A percentile compares a stretch with the other conserved stretches of the same genome.
Evolutionary conservation across 1,140 invertebrate species (phyloP).

Genomic region (Melipona quadrifasciata): DNA sequence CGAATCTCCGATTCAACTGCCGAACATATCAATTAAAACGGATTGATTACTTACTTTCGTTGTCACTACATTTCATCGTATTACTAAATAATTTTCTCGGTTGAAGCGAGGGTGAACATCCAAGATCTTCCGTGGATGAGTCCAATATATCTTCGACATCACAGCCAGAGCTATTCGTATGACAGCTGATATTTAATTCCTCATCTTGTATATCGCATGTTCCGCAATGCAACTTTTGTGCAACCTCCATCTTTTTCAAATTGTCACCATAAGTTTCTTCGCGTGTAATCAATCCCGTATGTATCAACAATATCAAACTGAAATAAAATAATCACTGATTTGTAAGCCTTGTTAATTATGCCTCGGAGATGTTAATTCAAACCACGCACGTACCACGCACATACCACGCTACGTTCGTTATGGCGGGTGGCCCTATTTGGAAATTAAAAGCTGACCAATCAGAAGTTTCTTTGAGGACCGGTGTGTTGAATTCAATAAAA

Average conservation of each 20-base stretch:
- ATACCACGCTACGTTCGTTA: constrained; percentile 73
- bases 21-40: constrained; percentile 6
- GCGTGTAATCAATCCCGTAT: constrained; percentile 14
- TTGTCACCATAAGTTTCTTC: constrained; percentile 59
- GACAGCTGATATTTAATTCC: constrained; percentile 76
- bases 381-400: constrained; percentile 52
- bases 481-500: constrained; percentile 9
- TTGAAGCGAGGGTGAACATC: constrained; percentile 68
- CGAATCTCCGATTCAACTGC: background rate
- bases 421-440: constrained; percentile 58
- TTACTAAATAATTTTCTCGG: constrained; percentile 76
- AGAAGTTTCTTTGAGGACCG: background rate
- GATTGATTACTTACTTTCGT: constrained; percentile 66
- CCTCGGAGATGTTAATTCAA: constrained; percentile 63
- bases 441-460: constrained; percentile 42
- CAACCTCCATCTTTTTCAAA: constrained; percentile 71
- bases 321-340: constrained; percentile 40
- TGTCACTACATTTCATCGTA: constrained; percentile 75
- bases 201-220: constrained; percentile 76
- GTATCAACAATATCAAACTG: background rate
- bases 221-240: constrained; percentile 75
- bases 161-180: constrained; percentile 74
- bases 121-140: constrained; percentile 75
- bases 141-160: constrained; percentile 77
- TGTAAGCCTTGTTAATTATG: constrained; percentile 38